Conservation (phyloP, 2,113 vertebrate genomes). For the Columba livia region DNA sequence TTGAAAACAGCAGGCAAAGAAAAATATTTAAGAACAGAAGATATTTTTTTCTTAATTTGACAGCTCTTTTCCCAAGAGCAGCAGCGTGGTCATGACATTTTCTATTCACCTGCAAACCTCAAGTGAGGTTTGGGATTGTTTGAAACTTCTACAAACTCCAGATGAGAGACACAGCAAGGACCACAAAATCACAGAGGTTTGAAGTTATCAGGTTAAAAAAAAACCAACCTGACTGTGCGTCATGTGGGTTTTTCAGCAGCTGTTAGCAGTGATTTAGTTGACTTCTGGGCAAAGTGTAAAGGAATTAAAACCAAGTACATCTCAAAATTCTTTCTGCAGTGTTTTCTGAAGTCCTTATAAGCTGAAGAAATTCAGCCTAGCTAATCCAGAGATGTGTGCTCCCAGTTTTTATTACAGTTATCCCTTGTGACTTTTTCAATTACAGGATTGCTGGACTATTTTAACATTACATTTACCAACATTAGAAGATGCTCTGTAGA, state of each 20-base stretch:
- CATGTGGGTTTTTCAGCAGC: background rate
- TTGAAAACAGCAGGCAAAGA: background rate
- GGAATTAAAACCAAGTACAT: background rate
- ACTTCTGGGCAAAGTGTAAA: background rate
- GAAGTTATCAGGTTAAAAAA: background rate
- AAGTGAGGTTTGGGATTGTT: background rate
- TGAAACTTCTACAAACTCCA: background rate
- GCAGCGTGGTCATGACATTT: background rate
- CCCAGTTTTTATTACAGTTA: background rate
- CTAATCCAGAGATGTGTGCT: background rate
- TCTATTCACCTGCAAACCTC: background rate
- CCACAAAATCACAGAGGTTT: background rate
- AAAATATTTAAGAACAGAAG: background rate
- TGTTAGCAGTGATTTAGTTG: background rate
- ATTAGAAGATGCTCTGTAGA: background rate
- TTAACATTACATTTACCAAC: background rate
- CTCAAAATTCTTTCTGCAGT: background rate
- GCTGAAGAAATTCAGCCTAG: background rate
- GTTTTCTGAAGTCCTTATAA: background rate
- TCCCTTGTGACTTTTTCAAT: background rate
- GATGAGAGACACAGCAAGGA: background rate
- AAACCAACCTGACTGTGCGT: background rate
- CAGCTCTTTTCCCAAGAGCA: background rate
- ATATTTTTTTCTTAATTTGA: background rate
- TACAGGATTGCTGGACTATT: background rate